phyloP scores from a whole-genome alignment of 2,888 invertebrate genomes.

The Zhengitettix transpicula region DNA sequence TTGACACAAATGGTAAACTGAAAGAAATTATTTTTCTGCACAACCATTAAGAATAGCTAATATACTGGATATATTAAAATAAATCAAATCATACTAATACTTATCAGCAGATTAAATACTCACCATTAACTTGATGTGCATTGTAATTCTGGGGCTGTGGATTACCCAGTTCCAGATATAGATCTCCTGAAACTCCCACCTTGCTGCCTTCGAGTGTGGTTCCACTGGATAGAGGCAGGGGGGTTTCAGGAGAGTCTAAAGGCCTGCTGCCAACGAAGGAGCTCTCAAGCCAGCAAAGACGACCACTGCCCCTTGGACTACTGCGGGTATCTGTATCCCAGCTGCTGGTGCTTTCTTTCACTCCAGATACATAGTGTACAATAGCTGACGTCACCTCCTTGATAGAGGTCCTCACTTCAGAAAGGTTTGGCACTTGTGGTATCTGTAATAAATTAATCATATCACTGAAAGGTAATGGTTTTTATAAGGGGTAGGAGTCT shows the following conservation, averaged over 20 bases:
- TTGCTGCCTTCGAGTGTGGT: slow-evolving; percentile 30
- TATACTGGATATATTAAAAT: not conserved
- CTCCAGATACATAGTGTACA: slow-evolving; percentile 64
- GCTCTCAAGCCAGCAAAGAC: slow-evolving; percentile 80
- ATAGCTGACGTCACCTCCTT: slow-evolving; percentile 87
- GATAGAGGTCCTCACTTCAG: slow-evolving; percentile 66
- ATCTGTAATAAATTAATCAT: not conserved
- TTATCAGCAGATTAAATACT: slow-evolving; percentile 7
- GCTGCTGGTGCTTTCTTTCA: slow-evolving; percentile 25
- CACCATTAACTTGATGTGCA: slow-evolving; percentile 14
- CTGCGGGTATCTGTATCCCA: slow-evolving; percentile 6
- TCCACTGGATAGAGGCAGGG: slow-evolving; percentile 26
- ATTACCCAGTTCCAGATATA: slow-evolving; percentile 16
- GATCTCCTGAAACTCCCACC: slow-evolving; percentile 7
- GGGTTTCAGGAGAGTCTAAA: slow-evolving; percentile 71
- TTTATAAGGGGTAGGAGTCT: not conserved
- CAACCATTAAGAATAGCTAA: no score
- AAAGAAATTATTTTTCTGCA: no score
- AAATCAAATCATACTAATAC: not conserved
- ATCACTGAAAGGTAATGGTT: not conserved
- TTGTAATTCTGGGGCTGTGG: slow-evolving; percentile 3
- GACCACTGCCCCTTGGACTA: slow-evolving; percentile 39
- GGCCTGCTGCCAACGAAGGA: slow-evolving; percentile 78
- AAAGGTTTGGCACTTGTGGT: slow-evolving; percentile 28
- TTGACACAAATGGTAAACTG: no score